phyloP scores from a whole-genome alignment of 1,140 invertebrate genomes.

The Plectrocnemia conspersa region DNA sequence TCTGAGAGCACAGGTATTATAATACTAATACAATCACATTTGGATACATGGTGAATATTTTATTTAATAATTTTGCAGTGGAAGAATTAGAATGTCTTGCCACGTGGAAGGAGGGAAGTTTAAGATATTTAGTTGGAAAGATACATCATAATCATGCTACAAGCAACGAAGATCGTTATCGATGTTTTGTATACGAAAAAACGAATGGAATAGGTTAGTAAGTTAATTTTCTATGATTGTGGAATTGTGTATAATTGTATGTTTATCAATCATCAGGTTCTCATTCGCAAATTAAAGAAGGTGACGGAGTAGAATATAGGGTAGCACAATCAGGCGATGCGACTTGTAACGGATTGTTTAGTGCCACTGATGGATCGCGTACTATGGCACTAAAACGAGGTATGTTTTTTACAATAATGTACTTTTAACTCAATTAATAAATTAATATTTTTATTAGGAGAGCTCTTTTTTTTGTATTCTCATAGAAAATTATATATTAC shows the following conservation, averaged over 20 bases:
- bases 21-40: neutral
- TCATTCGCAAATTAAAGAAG: conserved; percentile 41
- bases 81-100: conserved; percentile 79
- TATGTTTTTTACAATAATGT: conserved; percentile 37
- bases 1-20: conserved; percentile 62
- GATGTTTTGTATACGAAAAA: conserved; percentile 89
- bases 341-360: conserved; percentile 75
- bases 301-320: conserved; percentile 58
- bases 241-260: conserved; percentile 5
- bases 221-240: conserved; percentile 1
- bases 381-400: conserved; percentile 72
- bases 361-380: conserved; percentile 70
- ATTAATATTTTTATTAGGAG: neutral
- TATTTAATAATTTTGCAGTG: conserved; percentile 53
- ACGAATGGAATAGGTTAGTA: conserved; percentile 53
- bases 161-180: conserved; percentile 84
- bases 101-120: conserved; percentile 80
- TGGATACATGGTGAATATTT: conserved; percentile 8
- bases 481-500: no score
- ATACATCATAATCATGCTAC: conserved; percentile 77
- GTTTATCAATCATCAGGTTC: conserved; percentile 37
- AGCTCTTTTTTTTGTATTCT: no score
- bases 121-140: conserved; percentile 72
- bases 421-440: neutral
- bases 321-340: conserved; percentile 78